Evolutionary conservation across 2,797 vertebrate species (phyloP).

Genomic region (Manis pentadactyla): DNA sequence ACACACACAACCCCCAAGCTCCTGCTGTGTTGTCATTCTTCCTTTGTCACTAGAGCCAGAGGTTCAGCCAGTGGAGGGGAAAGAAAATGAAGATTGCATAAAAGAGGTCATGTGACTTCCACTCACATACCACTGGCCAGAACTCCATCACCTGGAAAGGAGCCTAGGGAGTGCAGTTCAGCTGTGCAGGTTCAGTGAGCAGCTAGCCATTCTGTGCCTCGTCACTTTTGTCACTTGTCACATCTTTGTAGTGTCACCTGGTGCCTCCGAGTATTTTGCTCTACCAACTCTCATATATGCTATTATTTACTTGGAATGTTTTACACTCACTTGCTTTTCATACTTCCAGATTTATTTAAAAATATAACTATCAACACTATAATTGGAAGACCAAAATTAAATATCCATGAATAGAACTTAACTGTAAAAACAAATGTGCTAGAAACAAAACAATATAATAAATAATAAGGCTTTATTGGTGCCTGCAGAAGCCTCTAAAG

Average conservation of each 20-base stretch:
- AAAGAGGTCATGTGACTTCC: not conserved
- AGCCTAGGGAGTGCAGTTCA: not conserved
- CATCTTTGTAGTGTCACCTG: not conserved
- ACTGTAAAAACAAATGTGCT: not conserved
- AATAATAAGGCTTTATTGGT: not conserved
- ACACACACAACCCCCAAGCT: not conserved
- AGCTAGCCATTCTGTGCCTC: not conserved
- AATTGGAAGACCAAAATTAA: not conserved
- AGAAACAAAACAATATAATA: not conserved
- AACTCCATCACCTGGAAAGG: not conserved
- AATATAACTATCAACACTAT: not conserved
- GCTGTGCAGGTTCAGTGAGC: not conserved
- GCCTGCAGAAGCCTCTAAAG: not conserved
- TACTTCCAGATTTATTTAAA: not conserved
- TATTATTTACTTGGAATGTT: not conserved
- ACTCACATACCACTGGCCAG: not conserved
- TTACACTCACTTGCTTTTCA: slow-evolving; percentile 29
- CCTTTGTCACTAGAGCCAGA: not conserved
- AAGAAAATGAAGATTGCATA: not conserved
- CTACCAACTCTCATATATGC: not conserved
- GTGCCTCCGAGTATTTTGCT: not conserved
- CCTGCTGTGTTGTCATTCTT: not conserved
- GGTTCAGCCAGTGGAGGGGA: not conserved
- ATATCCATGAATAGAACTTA: slow-evolving; percentile 3
- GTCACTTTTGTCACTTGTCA: not conserved